phyloP scores from a whole-genome alignment of 2,888 invertebrate species.

The Lamproptera curius region DNA sequence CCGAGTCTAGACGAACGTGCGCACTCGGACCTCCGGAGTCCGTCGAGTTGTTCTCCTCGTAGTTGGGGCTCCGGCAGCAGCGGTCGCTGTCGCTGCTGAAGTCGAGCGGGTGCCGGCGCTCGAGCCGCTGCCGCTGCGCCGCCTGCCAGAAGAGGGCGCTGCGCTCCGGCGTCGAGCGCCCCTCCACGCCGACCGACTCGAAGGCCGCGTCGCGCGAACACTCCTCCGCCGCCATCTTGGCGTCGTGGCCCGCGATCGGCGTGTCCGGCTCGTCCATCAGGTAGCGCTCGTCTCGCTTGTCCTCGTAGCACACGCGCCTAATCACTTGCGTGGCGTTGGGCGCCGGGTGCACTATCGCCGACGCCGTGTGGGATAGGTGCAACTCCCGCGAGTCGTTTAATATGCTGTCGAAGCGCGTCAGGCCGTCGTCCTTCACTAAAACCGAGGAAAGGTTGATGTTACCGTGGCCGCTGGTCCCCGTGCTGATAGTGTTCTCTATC shows the following conservation, averaged over 20 bases:
- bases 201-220: constrained; percentile 48
- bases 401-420: constrained; percentile 55
- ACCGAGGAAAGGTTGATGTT: constrained; percentile 51
- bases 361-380: constrained; percentile 53
- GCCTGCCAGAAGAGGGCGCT: constrained; percentile 71
- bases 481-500: constrained; percentile 59
- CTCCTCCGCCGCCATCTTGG: constrained; percentile 57
- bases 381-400: constrained; percentile 56
- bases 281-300: constrained; percentile 44
- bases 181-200: constrained; percentile 57
- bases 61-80: constrained; percentile 66
- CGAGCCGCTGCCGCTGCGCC: constrained; percentile 57
- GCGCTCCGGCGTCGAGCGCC: constrained; percentile 58
- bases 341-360: constrained; percentile 59
- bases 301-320: constrained; percentile 55
- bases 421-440: constrained; percentile 55
- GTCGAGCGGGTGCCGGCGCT: constrained; percentile 51
- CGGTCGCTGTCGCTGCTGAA: constrained; percentile 72
- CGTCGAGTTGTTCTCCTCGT: constrained; percentile 63
- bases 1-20: constrained; percentile 64
- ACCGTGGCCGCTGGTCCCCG: constrained; percentile 39
- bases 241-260: constrained; percentile 49
- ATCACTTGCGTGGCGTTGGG: constrained; percentile 68
- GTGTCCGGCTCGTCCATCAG: constrained; percentile 52
- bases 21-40: constrained; percentile 61